phyloP scores from a whole-genome alignment of 1,140 invertebrate species.

The Diorhabda sublineata region DNA sequence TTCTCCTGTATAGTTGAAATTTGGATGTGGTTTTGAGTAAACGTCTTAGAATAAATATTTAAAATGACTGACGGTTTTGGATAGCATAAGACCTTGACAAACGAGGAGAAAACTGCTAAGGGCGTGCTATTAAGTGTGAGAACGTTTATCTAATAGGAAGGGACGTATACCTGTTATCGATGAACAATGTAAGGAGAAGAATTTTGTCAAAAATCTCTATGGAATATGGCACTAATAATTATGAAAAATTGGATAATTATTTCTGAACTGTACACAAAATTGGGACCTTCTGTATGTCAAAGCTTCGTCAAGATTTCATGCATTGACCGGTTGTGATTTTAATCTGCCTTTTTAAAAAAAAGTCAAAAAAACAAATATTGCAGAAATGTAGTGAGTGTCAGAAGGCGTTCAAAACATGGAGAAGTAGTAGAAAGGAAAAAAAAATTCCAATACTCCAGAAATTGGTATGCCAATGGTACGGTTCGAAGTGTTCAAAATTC shows the following conservation, averaged over 20 bases:
- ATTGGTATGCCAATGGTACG: slow-evolving; percentile 45
- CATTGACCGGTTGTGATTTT: too few relatives aligned
- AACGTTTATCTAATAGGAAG: too few relatives aligned
- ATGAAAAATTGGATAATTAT: slow-evolving; percentile 20
- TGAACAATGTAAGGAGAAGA: too few relatives aligned
- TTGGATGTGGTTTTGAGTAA: slow-evolving; percentile 31
- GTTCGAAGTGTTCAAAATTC: slow-evolving; percentile 43
- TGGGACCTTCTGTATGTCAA: too few relatives aligned
- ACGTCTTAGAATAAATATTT: slow-evolving; percentile 27
- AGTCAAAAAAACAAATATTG: slow-evolving; percentile 21
- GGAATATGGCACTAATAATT: slow-evolving; percentile 21
- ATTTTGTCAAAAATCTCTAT: slow-evolving; percentile 20
- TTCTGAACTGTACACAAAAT: slow-evolving; percentile 22
- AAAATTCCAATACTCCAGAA: slow-evolving; percentile 26
- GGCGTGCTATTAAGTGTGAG: too few relatives aligned
- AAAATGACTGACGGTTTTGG: slow-evolving; percentile 32
- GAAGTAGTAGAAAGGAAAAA: slow-evolving; percentile 18
- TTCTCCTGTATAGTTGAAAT: slow-evolving; percentile 25
- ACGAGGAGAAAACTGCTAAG: too few relatives aligned
- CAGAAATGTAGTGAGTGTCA: slow-evolving; percentile 5
- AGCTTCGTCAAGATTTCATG: too few relatives aligned
- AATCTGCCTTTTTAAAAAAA: slow-evolving; percentile 14
- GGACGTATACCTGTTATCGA: too few relatives aligned
- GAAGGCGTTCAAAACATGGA: slow-evolving; percentile 18
- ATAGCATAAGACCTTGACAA: too few relatives aligned